A percentile compares a stretch with the other conserved stretches of the same genome.
Evolutionary conservation across 35 echinoderm and acorn worm species (phyloP).

Genomic region (Apostichopus japonicus): DNA sequence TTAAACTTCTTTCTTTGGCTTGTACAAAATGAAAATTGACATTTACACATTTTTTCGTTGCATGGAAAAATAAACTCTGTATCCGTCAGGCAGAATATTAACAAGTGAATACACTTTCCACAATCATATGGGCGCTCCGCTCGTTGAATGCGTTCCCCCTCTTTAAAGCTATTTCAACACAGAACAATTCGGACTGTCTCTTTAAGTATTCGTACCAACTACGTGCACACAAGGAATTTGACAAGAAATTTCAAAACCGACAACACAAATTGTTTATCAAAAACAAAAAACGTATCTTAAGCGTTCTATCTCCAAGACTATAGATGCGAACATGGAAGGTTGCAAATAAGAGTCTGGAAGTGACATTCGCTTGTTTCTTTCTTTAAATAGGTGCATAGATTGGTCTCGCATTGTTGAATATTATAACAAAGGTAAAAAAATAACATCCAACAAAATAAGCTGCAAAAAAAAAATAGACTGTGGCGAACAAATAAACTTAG

Average conservation of each 20-base stretch:
- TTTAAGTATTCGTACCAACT: not conserved
- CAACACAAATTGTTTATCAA: not conserved
- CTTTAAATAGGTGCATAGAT: constrained; percentile 35
- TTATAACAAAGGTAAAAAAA: not conserved
- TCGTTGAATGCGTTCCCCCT: constrained; percentile 3
- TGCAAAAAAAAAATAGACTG: not conserved
- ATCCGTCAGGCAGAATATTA: constrained; percentile 36
- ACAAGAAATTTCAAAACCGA: not conserved
- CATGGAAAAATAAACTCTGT: constrained; percentile 60
- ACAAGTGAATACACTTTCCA: constrained; percentile 39
- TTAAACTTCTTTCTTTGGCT: constrained; percentile 60
- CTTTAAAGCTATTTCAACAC: not conserved
- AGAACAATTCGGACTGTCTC: not conserved
- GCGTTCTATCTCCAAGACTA: not conserved
- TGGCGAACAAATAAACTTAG: no score
- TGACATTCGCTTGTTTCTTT: not conserved
- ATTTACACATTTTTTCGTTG: constrained; percentile 54
- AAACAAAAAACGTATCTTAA: not conserved
- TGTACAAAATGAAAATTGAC: constrained; percentile 62
- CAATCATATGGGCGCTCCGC: not conserved
- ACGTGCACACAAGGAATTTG: not conserved
- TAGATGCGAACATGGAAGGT: not conserved
- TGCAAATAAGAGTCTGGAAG: constrained; percentile 20
- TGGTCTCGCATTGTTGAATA: constrained; percentile 13
- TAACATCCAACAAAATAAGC: not conserved